These are phyloP conservation scores for Cheumatopsyche charites DNA, from an alignment of 1,140 invertebrate genomes.

Conservation along the genomic window DNA sequence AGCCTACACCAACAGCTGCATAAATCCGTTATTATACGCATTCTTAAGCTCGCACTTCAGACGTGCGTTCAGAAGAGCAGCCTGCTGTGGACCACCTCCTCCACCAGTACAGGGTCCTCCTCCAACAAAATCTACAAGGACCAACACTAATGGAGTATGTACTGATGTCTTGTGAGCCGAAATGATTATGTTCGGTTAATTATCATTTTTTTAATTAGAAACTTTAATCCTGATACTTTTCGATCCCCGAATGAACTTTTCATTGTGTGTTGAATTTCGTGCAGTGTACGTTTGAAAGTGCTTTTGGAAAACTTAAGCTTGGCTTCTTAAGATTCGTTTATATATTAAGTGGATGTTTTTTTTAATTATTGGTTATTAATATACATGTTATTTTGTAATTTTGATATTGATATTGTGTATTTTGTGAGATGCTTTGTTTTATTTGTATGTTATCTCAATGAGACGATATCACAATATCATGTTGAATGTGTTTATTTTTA, in stretches of 20 bases:
- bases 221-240: too few relatives aligned
- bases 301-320: background rate
- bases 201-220: background rate
- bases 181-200: conserved; percentile 23
- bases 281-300: background rate
- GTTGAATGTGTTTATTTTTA: background rate
- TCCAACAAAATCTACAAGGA: conserved; percentile 44
- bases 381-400: too few relatives aligned
- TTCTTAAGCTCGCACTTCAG: conserved; percentile 88
- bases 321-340: too few relatives aligned
- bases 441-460: too few relatives aligned
- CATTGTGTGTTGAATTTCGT: background rate
- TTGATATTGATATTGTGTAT: too few relatives aligned
- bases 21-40: conserved; percentile 96
- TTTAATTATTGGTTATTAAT: too few relatives aligned
- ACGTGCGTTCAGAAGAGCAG: conserved; percentile 76
- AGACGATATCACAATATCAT: background rate
- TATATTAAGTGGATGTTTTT: too few relatives aligned
- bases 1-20: conserved; percentile 93
- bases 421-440: too few relatives aligned
- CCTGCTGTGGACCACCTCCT: conserved; percentile 44
- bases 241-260: too few relatives aligned
- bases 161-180: conserved; percentile 43
- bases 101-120: conserved; percentile 16
- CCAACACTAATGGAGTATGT: conserved; percentile 45